phyloP scores from a whole-genome alignment of 2,113 vertebrate genomes.

The Mus musculus region DNA sequence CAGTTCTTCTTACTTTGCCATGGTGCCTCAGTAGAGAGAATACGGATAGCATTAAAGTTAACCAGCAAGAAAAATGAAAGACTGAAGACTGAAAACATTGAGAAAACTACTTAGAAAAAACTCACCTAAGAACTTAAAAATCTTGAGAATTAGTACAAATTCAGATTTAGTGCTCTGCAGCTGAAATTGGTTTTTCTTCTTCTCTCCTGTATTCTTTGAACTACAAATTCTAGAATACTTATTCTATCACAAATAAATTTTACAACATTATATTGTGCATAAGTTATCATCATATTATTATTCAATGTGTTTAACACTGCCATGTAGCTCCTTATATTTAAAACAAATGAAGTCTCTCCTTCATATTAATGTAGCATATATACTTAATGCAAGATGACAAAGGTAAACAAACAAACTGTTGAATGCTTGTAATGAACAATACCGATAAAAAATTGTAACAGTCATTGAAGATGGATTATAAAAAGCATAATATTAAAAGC shows the following conservation, averaged over 20 bases:
- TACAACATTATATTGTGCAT: neutral
- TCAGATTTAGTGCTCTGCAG: neutral
- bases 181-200: neutral
- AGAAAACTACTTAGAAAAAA: neutral
- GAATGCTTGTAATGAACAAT: neutral
- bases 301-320: neutral
- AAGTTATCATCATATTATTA: neutral
- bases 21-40: neutral
- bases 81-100: neutral
- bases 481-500: neutral
- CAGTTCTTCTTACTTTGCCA: neutral
- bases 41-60: neutral
- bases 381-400: neutral
- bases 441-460: neutral
- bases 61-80: neutral
- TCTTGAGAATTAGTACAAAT: neutral
- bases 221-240: neutral
- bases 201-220: neutral
- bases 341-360: neutral
- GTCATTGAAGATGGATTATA: neutral
- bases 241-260: neutral
- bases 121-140: neutral
- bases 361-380: neutral
- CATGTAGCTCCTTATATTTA: neutral
- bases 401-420: neutral